Evolutionary conservation across 2,797 vertebrate genomes (phyloP).

Genomic region (Sebastes minor): DNA sequence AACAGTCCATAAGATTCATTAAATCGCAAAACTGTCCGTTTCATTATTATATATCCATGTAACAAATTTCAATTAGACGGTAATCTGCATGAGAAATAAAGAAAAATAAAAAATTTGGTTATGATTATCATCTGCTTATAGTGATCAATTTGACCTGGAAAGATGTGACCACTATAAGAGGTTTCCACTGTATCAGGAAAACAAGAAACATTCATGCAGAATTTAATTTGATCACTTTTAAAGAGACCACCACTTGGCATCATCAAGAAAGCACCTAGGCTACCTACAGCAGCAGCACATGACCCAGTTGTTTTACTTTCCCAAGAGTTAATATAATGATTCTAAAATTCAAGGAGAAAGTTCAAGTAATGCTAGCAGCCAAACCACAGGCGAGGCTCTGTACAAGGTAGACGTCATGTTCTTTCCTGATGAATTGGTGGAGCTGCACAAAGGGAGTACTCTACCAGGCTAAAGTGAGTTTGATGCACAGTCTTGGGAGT

Average conservation of each 20-base stretch:
- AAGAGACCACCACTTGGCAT: not conserved
- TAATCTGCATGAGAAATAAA: no score
- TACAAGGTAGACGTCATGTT: not conserved
- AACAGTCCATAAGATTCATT: no score
- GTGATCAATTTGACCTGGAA: no score
- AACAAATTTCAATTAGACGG: no score
- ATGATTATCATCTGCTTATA: no score
- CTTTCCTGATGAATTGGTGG: slow-evolving; percentile 1
- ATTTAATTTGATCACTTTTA: not conserved
- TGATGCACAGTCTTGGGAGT: slow-evolving; percentile 6
- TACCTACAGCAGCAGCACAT: not conserved
- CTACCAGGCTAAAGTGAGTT: not conserved
- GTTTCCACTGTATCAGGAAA: no score
- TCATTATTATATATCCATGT: no score
- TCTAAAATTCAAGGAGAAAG: not conserved
- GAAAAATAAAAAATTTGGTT: no score
- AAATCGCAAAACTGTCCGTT: no score
- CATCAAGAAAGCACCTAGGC: not conserved
- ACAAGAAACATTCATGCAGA: not conserved
- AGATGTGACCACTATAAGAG: no score
- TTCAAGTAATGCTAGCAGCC: not conserved
- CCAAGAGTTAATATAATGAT: not conserved
- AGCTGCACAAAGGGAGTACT: not conserved
- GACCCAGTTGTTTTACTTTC: not conserved
- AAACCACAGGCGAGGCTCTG: not conserved